A percentile compares a stretch with the other conserved stretches of the same genome.
phyloP scores from a whole-genome alignment of 1,140 invertebrate species.

The Rhagoletis zephyria region DNA sequence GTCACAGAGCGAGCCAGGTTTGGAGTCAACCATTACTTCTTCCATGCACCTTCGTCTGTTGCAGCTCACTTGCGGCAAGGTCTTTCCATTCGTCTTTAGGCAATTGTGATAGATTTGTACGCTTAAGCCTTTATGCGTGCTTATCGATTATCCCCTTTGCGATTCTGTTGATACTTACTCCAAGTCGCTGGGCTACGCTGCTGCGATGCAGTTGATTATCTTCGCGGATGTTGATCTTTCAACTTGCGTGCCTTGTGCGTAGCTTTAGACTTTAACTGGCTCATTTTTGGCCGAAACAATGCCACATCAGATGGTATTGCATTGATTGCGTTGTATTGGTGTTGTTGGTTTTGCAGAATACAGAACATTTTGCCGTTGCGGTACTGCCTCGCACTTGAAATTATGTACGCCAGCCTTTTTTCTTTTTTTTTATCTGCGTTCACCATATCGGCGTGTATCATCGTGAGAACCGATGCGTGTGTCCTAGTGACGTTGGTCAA shows the following conservation, averaged over 20 bases:
- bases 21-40: neutral
- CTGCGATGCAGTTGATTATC: conserved; percentile 15
- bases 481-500: neutral
- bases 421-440: conserved; percentile 43
- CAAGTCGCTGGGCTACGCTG: neutral
- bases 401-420: conserved; percentile 48
- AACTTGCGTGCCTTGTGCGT: conserved; percentile 29
- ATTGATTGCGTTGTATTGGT: neutral
- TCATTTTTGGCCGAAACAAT: neutral
- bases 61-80: conserved; percentile 52
- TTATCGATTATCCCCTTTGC: conserved; percentile 55
- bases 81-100: conserved; percentile 30
- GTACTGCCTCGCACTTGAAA: neutral
- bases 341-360: neutral
- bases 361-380: conserved; percentile 18
- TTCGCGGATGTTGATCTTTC: conserved; percentile 43
- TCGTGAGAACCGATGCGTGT: conserved; percentile 57
- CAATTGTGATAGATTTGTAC: conserved; percentile 44
- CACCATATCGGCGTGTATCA: neutral
- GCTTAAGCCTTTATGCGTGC: neutral
- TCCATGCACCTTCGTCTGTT: neutral
- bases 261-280: neutral
- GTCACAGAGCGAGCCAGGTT: neutral
- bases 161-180: conserved; percentile 34
- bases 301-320: conserved; percentile 1